These are phyloP conservation scores for Macroramphosus scolopax DNA, from an alignment of 2,797 vertebrate genomes.

Conservation along the genomic window DNA sequence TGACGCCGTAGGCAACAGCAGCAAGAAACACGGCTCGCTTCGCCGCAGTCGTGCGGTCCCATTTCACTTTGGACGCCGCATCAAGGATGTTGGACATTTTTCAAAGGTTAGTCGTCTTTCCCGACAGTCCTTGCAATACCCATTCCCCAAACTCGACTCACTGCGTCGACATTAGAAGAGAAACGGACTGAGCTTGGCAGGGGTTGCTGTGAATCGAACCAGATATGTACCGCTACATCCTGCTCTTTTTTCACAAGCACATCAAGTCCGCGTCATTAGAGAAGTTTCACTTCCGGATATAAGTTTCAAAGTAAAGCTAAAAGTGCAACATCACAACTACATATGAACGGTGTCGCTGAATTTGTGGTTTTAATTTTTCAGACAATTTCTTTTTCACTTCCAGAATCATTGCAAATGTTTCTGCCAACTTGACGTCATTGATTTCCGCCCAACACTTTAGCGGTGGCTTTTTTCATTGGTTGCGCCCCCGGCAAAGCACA, in stretches of 20 bases:
- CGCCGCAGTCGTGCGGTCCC: slow-evolving; percentile 81
- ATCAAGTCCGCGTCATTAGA: rapidly evolving
- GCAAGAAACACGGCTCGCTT: slow-evolving; percentile 85
- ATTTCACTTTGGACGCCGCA: slow-evolving; percentile 80
- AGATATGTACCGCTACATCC: slow-evolving; percentile 67
- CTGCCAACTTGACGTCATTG: background rate
- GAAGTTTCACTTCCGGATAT: slow-evolving; percentile 13
- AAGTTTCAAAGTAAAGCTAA: slow-evolving; percentile 36
- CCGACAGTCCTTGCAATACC: slow-evolving; percentile 34
- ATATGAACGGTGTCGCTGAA: rapidly evolving
- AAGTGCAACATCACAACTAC: background rate
- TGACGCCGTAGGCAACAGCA: slow-evolving; percentile 87
- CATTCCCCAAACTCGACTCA: slow-evolving; percentile 48
- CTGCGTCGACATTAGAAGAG: slow-evolving; percentile 17
- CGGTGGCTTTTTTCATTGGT: slow-evolving; percentile 38
- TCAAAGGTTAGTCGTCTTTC: slow-evolving; percentile 41
- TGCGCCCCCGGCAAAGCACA: slow-evolving; percentile 35
- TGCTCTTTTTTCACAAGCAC: slow-evolving; percentile 16
- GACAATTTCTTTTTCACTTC: background rate
- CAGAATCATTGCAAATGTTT: background rate
- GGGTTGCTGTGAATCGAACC: slow-evolving; percentile 26
- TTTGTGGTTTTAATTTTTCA: slow-evolving; percentile 15
- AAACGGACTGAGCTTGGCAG: slow-evolving; percentile 13
- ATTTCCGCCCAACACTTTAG: slow-evolving; percentile 42
- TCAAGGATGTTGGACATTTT: slow-evolving; percentile 83